Evolutionary conservation across 2,113 vertebrate species (phyloP), one percentile per base, ranked within the genome.

Genomic region (Amblyopsis rosae): DNA sequence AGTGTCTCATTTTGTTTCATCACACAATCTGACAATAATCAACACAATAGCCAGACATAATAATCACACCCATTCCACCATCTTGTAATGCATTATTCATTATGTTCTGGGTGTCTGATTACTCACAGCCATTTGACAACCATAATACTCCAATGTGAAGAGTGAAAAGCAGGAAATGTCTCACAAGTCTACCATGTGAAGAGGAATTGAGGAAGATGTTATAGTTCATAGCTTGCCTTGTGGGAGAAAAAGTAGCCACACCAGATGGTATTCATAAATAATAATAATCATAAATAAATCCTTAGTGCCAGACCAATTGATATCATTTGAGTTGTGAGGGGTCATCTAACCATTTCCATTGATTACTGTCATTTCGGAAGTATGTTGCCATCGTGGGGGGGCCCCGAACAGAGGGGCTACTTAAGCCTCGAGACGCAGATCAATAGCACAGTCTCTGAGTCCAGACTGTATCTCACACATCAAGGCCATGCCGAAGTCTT

Each of bases 81-180:
- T 83, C 74, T 81, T 86, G 86, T 19, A 49, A 88, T 89, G 86
- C 82, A 90, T 90, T 87, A 89, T 90, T 91, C 88, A 90, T 89
- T 73, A 75, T 69, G 68, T 62, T 70, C 81, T 16, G 12, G 73
- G 70, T 46, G 82, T 79, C 80, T 90, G 84, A 90, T 86, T 86
- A 82, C 74, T 61, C 76, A 48, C 76, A 62, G 76, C 72, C 79
- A 77, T 88, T 88, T 85, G 82, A 88, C 85, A 86, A 88, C 80
- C 75, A 85, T 90, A 88, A 83, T 82, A 86, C 84, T 84, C 69
- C 75, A 81, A 85, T 87, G 85, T 26, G 75, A 77, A 60, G 69
- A 78, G 76, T 65, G 79, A 68, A 84, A 83, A 63, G 69, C 62
- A 70, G 75, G 15, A 75, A 80, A 76, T 67, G 74, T 69, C 69